A percentile compares a stretch with the other conserved stretches of the same genome.
Conservation (phyloP, 30 jellyfish, hydroid and myxozoan species). For the Turritopsis dohrnii region DNA sequence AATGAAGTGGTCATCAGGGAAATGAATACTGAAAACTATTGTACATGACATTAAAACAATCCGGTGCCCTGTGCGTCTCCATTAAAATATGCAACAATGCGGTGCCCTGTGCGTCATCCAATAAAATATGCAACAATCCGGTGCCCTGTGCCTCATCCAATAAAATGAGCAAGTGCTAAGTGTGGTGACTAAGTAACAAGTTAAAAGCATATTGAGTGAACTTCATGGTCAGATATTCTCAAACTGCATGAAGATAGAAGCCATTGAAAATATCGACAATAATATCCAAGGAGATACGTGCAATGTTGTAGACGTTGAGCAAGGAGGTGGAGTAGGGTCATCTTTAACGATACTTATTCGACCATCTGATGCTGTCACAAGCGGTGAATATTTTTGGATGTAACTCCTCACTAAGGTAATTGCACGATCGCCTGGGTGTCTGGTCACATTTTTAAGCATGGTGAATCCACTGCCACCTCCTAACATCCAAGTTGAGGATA, state of each 20-base stretch:
- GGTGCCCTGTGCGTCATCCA: too few relatives aligned
- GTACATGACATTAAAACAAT: too few relatives aligned
- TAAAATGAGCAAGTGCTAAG: too few relatives aligned
- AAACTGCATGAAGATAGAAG: not conserved
- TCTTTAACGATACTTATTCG: slow-evolving; percentile 8
- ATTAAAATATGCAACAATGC: too few relatives aligned
- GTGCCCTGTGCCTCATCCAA: too few relatives aligned
- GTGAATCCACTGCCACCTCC: slow-evolving; percentile 29
- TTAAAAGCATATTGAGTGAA: too few relatives aligned
- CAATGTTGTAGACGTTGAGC: not conserved
- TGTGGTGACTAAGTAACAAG: too few relatives aligned
- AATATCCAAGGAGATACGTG: not conserved
- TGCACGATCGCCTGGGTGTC: slow-evolving; percentile 22
- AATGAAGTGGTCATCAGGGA: too few relatives aligned
- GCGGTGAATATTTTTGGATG: slow-evolving; percentile 17
- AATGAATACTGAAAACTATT: too few relatives aligned
- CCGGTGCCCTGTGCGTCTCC: too few relatives aligned
- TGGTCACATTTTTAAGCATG: slow-evolving; percentile 2
- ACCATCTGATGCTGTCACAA: slow-evolving; percentile 14
- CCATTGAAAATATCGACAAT: not conserved
- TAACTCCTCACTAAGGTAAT: slow-evolving; percentile 2
- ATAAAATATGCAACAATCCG: too few relatives aligned
- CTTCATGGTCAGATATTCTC: not conserved
- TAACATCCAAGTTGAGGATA: slow-evolving; percentile 4
- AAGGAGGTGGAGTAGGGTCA: not conserved